Percentiles rank a stretch among this genome's conserved stretches.
Evolutionary conservation across 1,140 invertebrate species (phyloP).

Genomic region (Bombus ignitus): DNA sequence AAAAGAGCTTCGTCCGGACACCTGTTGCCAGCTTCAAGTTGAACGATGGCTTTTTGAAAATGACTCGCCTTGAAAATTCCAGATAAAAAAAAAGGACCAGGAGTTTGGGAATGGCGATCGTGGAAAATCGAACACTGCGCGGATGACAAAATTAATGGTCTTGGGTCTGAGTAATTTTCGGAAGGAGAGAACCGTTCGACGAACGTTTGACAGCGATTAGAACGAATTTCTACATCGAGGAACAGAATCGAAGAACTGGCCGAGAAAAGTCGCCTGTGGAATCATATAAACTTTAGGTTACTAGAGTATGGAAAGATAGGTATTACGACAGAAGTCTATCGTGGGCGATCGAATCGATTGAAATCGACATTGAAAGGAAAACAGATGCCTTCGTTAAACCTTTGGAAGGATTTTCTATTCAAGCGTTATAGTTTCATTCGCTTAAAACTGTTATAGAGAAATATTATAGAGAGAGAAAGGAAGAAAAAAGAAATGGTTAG

Average conservation of each 20-base stretch:
- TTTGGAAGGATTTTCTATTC: not conserved
- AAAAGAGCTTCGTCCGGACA: not conserved
- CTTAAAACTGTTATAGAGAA: not conserved
- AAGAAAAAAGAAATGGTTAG: not conserved
- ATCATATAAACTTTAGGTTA: not conserved
- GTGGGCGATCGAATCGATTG: not conserved
- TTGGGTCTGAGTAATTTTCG: not conserved
- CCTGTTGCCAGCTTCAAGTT: constrained; percentile 31
- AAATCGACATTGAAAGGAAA: not conserved
- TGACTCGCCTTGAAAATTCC: too few species aligned
- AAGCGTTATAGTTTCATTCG: not conserved
- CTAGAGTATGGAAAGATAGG: not conserved
- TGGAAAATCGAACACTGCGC: not conserved
- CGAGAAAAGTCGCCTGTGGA: not conserved
- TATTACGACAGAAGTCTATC: not conserved
- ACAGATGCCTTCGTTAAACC: not conserved
- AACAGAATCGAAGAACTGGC: not conserved
- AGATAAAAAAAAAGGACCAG: too few species aligned
- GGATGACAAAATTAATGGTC: too few species aligned
- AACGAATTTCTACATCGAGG: not conserved
- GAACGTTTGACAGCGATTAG: not conserved
- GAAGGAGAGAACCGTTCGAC: not conserved
- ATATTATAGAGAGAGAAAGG: not conserved
- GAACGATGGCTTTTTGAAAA: constrained; percentile 8
- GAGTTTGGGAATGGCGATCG: too few species aligned